Evolutionary conservation across 2,888 invertebrate genomes (phyloP).

Genomic region (Drosophila recens): DNA sequence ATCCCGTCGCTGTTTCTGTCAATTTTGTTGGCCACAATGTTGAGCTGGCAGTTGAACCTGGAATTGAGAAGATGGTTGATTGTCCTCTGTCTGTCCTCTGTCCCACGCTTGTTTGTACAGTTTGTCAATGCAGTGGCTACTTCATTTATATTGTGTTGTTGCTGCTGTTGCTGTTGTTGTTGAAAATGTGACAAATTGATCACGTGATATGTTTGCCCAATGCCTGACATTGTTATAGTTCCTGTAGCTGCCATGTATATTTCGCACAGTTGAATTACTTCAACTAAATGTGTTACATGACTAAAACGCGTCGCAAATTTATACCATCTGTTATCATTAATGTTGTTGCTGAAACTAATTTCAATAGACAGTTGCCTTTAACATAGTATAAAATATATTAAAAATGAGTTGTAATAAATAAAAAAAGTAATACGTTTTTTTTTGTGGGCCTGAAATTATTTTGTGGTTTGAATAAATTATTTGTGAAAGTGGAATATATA

Average conservation of each 20-base stretch:
- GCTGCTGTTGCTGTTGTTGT: conserved; percentile 23
- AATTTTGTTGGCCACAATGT: conserved; percentile 67
- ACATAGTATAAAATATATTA: neutral
- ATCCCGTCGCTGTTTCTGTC: conserved; percentile 63
- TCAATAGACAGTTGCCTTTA: neutral
- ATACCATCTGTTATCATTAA: neutral
- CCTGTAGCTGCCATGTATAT: conserved; percentile 27
- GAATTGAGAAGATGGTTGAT: conserved; percentile 13
- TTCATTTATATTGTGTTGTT: conserved; percentile 37
- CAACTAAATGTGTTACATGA: conserved; percentile 9
- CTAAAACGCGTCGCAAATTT: neutral
- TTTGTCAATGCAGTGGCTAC: conserved; percentile 51
- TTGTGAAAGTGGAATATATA: neutral
- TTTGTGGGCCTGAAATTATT: neutral
- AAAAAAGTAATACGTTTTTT: neutral
- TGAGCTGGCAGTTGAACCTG: conserved; percentile 22
- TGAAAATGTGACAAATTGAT: conserved; percentile 79
- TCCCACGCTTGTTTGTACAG: conserved; percentile 44
- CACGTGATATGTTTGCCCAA: conserved; percentile 74
- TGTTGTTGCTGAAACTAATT: neutral
- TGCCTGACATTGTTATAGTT: conserved; percentile 39
- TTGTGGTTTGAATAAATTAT: neutral
- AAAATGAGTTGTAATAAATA: neutral
- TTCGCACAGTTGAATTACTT: conserved; percentile 33
- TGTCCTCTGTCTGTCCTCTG: conserved; percentile 12